Base-by-base conservation (phyloP, 2,113 vertebrate species). In the Theristicus caerulescens region DNA sequence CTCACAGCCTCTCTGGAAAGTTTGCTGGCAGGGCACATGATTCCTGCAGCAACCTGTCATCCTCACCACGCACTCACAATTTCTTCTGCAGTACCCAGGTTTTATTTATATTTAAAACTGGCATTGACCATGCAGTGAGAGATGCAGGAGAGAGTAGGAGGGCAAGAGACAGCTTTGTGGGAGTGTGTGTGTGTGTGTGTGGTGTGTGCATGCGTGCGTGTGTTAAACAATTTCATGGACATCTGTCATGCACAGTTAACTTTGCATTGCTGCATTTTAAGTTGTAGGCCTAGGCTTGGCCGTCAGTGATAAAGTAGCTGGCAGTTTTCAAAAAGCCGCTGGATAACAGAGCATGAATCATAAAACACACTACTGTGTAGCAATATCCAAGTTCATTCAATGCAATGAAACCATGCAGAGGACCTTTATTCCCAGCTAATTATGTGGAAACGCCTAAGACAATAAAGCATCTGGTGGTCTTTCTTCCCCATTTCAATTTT, bases 381-480 rank as follows among this genome's bases (percentile, higher is more conserved):
- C 98, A 98, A 98, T 99, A 99, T 98, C 98, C 99, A 99, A 99
- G 99, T 99, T 99, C 99, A 99, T 99, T 99, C 99, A 99, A 95
- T 86, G 97, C 99, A 98, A 98, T 99, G 99, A 98, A 99, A 98
- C 98, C 98, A 95, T 98, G 98, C 98, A 98, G 92, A 98, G 98
- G 98, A 98, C 98, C 99, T 99, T 99, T 99, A 99, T 99, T 98
- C 98, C 98, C 94, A 97, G 98, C 99, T 99, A 99, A 99, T 99
- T 99, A 99, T 98, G 99, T 99, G 99, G 99, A 99, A 99, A 99
- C 98, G 82, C 98, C 98, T 98, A 98, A 99, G 99, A 99, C 99
- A 99, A 99, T 99, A 99, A 99, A 99, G 99, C 99, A 99, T 99
- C 99, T 99, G 99, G 98, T 99, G 98, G 98, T 99, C 99, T 98